These are phyloP conservation scores for Diabrotica balteata DNA, from an alignment of 2,888 invertebrate genomes.

Conservation along the genomic window DNA sequence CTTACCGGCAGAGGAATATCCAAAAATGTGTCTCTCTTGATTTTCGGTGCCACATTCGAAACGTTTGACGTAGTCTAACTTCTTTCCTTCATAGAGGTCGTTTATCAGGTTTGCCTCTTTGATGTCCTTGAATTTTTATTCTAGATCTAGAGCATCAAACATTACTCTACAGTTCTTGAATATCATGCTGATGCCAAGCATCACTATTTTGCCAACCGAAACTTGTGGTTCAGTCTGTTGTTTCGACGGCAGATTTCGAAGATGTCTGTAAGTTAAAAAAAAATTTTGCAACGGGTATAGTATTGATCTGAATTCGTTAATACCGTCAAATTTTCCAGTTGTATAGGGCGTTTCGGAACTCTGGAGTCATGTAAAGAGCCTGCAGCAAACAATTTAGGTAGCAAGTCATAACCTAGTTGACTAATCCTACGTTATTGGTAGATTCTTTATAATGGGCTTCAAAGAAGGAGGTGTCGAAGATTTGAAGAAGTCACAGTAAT, in stretches of 20 bases:
- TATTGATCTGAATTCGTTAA: conserved; percentile 76
- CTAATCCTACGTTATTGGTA: conserved; percentile 74
- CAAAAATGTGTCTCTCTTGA: conserved; percentile 82
- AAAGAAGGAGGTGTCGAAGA: conserved; percentile 22
- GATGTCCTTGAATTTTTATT: conserved; percentile 82
- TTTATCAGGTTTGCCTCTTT: conserved; percentile 83
- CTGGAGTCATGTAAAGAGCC: conserved; percentile 90
- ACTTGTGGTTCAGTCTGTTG: conserved; percentile 84
- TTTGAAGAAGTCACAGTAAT: conserved; percentile 1
- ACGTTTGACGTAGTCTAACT: conserved; percentile 91
- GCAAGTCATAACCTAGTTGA: conserved; percentile 93
- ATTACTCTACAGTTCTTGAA: conserved; percentile 74
- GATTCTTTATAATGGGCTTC: conserved; percentile 40
- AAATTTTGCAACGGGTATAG: conserved; percentile 85
- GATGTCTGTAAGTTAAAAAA: conserved; percentile 88
- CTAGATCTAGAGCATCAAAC: conserved; percentile 90
- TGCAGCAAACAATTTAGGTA: conserved; percentile 89
- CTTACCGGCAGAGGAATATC: conserved; percentile 87
- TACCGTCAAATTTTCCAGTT: conserved; percentile 81
- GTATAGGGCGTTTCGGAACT: conserved; percentile 88
- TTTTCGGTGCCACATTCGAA: conserved; percentile 84
- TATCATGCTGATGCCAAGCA: conserved; percentile 93
- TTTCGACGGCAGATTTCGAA: conserved; percentile 79
- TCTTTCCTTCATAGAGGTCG: conserved; percentile 75
- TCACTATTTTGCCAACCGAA: conserved; percentile 90